These are phyloP conservation scores for Andricus curvator DNA, from an alignment of 2,888 invertebrate species.

Conservation along the genomic window DNA sequence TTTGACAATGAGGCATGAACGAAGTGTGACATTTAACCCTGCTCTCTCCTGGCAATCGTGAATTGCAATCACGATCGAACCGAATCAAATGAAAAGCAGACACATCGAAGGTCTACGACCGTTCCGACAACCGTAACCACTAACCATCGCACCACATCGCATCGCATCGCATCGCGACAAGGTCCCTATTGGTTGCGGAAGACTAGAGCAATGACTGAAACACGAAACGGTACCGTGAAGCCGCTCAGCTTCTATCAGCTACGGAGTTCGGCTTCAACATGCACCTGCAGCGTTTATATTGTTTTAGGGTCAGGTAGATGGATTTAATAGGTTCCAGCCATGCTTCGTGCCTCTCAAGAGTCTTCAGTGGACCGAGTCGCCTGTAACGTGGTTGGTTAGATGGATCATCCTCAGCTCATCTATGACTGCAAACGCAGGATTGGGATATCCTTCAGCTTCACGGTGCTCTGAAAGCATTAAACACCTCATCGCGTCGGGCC, in stretches of 20 bases:
- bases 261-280: conserved; percentile 30
- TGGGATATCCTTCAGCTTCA: background rate
- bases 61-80: conserved; percentile 31
- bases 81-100: conserved; percentile 1
- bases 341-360: conserved; percentile 59
- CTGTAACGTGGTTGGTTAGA: background rate
- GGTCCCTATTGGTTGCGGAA: background rate
- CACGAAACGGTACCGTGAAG: conserved; percentile 20
- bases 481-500: background rate
- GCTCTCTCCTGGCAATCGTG: conserved; percentile 34
- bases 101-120: background rate
- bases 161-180: background rate
- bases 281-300: conserved; percentile 60
- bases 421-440: background rate
- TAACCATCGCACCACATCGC: background rate
- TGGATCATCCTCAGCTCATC: conserved; percentile 9
- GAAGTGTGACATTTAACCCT: conserved; percentile 32
- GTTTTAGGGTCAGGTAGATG: conserved; percentile 61
- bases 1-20: background rate
- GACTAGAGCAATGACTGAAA: conserved; percentile 15
- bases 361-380: conserved; percentile 63
- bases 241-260: background rate
- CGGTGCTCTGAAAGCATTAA: background rate
- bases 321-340: conserved; percentile 62
- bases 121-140: background rate